Base-by-base conservation (phyloP, 2,888 invertebrate species). In the Acleris cristana region DNA sequence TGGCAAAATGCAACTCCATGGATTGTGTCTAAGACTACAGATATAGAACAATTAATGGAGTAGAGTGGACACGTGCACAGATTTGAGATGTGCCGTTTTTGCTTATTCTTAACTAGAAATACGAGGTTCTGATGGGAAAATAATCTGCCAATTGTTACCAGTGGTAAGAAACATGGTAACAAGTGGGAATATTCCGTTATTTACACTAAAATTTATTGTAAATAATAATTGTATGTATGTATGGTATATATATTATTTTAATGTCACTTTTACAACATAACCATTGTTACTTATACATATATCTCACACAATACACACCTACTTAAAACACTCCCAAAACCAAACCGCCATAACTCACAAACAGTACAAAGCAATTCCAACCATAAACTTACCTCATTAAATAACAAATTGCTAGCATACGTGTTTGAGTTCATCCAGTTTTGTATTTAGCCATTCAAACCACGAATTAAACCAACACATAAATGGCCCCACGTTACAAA, bases 391-490 rank as follows among this genome's bases (percentile, higher is more conserved):
- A 48, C 48, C 48, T 16, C 16, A n/a, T 48, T 16, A 48, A 48
- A 48, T 18, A n/a, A 6, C 48, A 48, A 48, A 48, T 48, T 8
- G 2, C 16, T n/a, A 2, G 18, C 18, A n/a, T n/a, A n/a, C 48
- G 7, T 8, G 8, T 48, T 48, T 18, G 7, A 16, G 16, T 48
- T 48, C 14, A 48, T 14, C 2, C 48, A 48, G 6, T 45, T 48
- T 48, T 48, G 18, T 48, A 48, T 18, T 18, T n/a, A 26, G 8
- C 21, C 56, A 54, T 73, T 64, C 72, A 64, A 64, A 73, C 73
- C 72, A 72, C 69, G 61, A 75, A 76, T 77, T 76, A 74, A 75
- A 72, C 73, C 77, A 73, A 70, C 76, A 74, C 71, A 75, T 78
- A 72, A 71, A 71, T 65, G 72, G 70, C 55, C 26, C 64, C 62